Percentiles rank a stretch among this genome's conserved stretches.
These are phyloP conservation scores for Manacus vitellinus DNA, from an alignment of 2,113 vertebrate genomes.

Conservation along the genomic window DNA sequence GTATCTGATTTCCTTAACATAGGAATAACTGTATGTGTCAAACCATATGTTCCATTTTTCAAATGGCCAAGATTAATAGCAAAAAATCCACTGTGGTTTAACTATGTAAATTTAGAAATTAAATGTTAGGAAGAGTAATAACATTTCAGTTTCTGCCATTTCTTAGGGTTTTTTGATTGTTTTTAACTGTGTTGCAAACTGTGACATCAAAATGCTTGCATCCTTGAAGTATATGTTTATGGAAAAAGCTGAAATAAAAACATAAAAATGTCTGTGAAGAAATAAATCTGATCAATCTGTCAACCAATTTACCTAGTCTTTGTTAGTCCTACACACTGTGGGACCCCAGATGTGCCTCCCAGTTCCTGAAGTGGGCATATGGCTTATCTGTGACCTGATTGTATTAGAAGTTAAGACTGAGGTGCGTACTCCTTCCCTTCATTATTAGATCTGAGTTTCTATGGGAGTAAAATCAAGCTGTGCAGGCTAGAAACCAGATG, in stretches of 20 bases:
- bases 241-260: conserved; percentile 31
- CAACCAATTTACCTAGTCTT: background rate
- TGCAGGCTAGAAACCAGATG: background rate
- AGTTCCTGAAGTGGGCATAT: rapidly evolving
- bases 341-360: background rate
- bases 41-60: conserved; percentile 26
- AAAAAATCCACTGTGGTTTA: conserved; percentile 12
- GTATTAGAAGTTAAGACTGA: background rate
- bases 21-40: background rate
- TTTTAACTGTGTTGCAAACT: background rate
- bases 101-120: conserved; percentile 7
- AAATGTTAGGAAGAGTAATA: background rate
- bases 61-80: conserved; percentile 6
- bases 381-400: background rate
- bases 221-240: background rate
- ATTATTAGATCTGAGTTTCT: background rate
- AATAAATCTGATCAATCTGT: background rate
- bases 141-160: background rate
- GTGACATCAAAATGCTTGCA: background rate
- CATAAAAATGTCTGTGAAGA: background rate
- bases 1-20: background rate
- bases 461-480: background rate
- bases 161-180: background rate
- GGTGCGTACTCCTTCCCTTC: background rate
- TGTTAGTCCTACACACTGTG: background rate